Conservation (phyloP, 2,113 vertebrate genomes). For the Sarotherodon lohbergeri region DNA sequence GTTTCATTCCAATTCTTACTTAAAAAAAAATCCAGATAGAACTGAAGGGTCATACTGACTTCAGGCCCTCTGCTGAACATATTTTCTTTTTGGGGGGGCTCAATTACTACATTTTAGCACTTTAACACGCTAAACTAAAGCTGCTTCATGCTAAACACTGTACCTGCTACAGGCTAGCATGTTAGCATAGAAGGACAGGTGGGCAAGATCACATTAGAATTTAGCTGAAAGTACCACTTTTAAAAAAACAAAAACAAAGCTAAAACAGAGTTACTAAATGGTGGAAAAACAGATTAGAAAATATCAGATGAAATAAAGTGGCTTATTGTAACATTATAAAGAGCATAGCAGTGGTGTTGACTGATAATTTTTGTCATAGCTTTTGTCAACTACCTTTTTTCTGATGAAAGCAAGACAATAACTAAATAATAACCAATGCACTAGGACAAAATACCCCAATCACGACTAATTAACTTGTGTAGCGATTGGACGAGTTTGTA, state of each 20-base stretch:
- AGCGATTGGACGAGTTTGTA: not conserved
- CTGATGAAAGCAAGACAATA: not conserved
- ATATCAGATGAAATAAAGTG: not conserved
- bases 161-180: not conserved
- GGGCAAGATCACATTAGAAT: not conserved
- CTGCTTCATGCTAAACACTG: too few species aligned
- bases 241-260: not conserved
- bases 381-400: not conserved
- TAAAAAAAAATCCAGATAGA: not conserved
- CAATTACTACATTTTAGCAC: not conserved
- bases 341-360: not conserved
- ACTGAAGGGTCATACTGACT: not conserved
- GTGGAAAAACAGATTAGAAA: not conserved
- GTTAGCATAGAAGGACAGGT: not conserved
- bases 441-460: not conserved
- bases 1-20: not conserved
- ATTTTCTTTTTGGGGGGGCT: not conserved
- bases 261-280: not conserved
- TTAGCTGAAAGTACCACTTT: not conserved
- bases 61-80: not conserved
- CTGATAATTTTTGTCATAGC: not conserved
- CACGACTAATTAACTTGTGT: not conserved
- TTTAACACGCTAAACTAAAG: not conserved
- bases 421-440: not conserved
- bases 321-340: not conserved